Conservation (phyloP, 2,888 invertebrate species). For the Glaucopsyche alexis region DNA sequence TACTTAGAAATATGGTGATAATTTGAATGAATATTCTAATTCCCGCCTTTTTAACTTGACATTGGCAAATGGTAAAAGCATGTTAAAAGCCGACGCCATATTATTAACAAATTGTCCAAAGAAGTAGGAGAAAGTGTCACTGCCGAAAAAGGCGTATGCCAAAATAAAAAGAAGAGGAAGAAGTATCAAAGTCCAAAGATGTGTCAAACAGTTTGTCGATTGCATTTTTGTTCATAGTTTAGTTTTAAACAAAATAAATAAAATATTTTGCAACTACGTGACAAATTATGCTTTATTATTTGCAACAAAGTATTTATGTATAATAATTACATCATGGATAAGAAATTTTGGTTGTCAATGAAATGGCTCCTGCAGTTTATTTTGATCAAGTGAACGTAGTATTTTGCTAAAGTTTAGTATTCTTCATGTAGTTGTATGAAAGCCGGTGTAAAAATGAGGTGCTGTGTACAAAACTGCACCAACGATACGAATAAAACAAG, state of each 20-base stretch:
- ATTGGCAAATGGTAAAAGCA: too few relatives aligned
- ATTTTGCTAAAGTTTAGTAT: not conserved
- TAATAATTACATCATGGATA: not conserved
- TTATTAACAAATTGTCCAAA: too few relatives aligned
- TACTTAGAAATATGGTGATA: too few relatives aligned
- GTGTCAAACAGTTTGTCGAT: too few relatives aligned
- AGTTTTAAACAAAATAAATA: not conserved
- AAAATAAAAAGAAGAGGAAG: too few relatives aligned
- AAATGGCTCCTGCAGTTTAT: not conserved
- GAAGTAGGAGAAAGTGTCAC: too few relatives aligned
- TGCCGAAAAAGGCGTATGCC: too few relatives aligned
- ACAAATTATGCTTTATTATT: not conserved
- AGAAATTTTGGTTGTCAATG: not conserved
- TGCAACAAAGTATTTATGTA: not conserved
- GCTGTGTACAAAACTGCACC: constrained; percentile 57
- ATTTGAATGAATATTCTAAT: too few relatives aligned
- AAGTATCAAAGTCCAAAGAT: too few relatives aligned
- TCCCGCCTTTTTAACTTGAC: too few relatives aligned
- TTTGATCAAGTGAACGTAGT: not conserved
- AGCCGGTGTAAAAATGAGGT: constrained; percentile 51
- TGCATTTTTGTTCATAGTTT: not conserved
- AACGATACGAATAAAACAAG: constrained; percentile 56
- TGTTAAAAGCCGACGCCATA: too few relatives aligned
- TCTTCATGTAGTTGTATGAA: not conserved
- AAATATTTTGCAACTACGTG: not conserved